Evolutionary conservation across 2,113 vertebrate genomes (phyloP).

Genomic region (Microcebus lehilahytsara): DNA sequence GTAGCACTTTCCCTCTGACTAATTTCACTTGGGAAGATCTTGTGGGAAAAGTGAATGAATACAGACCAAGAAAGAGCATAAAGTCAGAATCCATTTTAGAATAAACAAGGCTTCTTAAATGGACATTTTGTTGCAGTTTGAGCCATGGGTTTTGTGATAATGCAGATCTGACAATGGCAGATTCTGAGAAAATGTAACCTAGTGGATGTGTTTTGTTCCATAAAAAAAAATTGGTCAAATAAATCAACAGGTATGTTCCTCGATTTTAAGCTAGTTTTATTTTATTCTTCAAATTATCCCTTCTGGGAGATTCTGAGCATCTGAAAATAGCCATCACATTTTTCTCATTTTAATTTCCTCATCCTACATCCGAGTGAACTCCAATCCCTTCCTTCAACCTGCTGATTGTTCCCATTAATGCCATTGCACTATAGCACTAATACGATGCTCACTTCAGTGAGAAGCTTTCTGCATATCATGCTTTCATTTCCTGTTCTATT

Average conservation of each 20-base stretch:
- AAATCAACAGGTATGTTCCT: not conserved
- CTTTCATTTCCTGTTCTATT: constrained; percentile 67
- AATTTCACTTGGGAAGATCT: not conserved
- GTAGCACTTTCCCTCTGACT: not conserved
- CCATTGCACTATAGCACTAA: not conserved
- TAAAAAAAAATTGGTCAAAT: not conserved
- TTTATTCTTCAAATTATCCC: not conserved
- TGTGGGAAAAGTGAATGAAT: not conserved
- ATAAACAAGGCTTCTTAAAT: not conserved
- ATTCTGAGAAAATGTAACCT: not conserved
- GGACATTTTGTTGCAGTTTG: not conserved
- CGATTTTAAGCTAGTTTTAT: constrained; percentile 23
- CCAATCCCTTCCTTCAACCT: not conserved
- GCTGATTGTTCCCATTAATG: not conserved
- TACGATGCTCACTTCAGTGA: not conserved
- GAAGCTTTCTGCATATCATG: constrained; percentile 36
- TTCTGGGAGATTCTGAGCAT: constrained; percentile 9
- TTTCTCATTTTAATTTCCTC: constrained; percentile 43
- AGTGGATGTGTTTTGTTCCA: not conserved
- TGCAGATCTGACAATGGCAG: not conserved
- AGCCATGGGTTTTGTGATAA: not conserved
- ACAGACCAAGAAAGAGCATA: not conserved
- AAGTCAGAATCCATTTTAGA: not conserved
- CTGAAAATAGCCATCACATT: not conserved
- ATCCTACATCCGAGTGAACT: not conserved